Conservation (phyloP, 2,888 invertebrate genomes). For the Ophioninae sp. region DNA sequence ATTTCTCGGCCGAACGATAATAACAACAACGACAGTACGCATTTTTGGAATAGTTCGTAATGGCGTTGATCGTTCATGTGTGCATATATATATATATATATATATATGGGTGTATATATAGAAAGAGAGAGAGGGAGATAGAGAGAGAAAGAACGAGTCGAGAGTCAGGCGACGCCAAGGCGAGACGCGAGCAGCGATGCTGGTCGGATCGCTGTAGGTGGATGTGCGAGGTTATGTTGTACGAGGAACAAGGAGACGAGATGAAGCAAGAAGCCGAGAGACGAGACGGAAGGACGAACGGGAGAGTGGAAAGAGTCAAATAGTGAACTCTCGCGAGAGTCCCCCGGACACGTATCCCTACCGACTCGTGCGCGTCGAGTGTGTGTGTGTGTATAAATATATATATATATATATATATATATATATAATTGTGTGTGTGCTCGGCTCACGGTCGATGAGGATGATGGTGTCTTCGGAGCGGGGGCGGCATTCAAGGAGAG, state of each 20-base stretch:
- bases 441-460: slow-evolving; percentile 61
- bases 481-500: slow-evolving; percentile 62
- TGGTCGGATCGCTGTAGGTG: slow-evolving; percentile 53
- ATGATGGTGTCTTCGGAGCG: slow-evolving; percentile 54
- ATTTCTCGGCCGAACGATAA: slow-evolving; percentile 69
- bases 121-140: slow-evolving; percentile 43
- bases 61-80: slow-evolving; percentile 37
- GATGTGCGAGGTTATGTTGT: slow-evolving; percentile 53
- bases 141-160: slow-evolving; percentile 43
- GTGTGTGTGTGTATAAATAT: background rate
- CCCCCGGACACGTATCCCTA: slow-evolving; percentile 36
- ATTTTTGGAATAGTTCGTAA: slow-evolving; percentile 76
- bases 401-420: slow-evolving; percentile 1
- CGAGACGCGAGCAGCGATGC: slow-evolving; percentile 58
- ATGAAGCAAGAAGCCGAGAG: slow-evolving; percentile 48
- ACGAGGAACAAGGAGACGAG: slow-evolving; percentile 48
- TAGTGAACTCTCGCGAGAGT: slow-evolving; percentile 53
- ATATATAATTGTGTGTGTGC: slow-evolving; percentile 2
- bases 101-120: background rate
- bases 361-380: background rate
- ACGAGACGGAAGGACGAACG: slow-evolving; percentile 54
- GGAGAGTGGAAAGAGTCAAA: slow-evolving; percentile 58
- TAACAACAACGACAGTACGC: slow-evolving; percentile 75
- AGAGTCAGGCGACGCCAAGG: slow-evolving; percentile 58
- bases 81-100: slow-evolving; percentile 4